Evolutionary conservation across 2,888 invertebrate species (phyloP).

Genomic region (Melieria crassipennis): DNA sequence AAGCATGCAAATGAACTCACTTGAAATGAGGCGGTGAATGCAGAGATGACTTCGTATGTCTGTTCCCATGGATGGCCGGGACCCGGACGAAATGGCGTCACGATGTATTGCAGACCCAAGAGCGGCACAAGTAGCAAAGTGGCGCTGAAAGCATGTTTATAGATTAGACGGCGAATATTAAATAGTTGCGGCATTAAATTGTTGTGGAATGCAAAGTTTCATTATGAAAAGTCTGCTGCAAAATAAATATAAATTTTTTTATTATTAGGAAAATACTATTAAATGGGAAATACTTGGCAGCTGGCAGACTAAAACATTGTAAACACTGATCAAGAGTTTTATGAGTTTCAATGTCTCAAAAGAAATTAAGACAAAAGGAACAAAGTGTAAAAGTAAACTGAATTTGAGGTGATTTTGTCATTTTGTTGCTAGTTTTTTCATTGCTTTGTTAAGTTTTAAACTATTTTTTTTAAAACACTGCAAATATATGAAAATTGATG

Average conservation of each 20-base stretch:
- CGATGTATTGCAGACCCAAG: conserved; percentile 88
- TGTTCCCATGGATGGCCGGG: conserved; percentile 77
- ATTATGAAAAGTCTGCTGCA: too few relatives aligned
- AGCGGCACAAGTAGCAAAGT: conserved; percentile 90
- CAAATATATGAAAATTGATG: too few relatives aligned
- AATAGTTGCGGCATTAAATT: conserved; percentile 6
- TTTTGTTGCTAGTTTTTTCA: too few relatives aligned
- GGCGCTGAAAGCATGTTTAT: conserved; percentile 69
- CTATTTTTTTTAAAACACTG: too few relatives aligned
- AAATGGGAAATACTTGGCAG: neutral
- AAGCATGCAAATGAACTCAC: conserved; percentile 66
- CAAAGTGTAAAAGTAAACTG: too few relatives aligned
- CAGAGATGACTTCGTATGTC: conserved; percentile 85
- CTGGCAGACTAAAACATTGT: neutral
- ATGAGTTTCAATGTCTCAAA: too few relatives aligned
- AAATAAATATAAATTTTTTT: too few relatives aligned
- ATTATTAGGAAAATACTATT: too few relatives aligned
- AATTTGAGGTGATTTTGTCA: too few relatives aligned
- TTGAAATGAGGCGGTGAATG: conserved; percentile 88
- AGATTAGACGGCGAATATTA: conserved; percentile 15
- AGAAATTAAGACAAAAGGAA: too few relatives aligned
- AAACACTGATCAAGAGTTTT: too few relatives aligned
- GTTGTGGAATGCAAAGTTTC: neutral
- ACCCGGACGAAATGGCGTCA: conserved; percentile 84
- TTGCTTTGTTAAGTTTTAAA: too few relatives aligned